Evolutionary conservation across 2,888 invertebrate genomes (phyloP), one percentile per base, ranked within the genome.

Genomic region (Nephrotoma appendiculata): DNA sequence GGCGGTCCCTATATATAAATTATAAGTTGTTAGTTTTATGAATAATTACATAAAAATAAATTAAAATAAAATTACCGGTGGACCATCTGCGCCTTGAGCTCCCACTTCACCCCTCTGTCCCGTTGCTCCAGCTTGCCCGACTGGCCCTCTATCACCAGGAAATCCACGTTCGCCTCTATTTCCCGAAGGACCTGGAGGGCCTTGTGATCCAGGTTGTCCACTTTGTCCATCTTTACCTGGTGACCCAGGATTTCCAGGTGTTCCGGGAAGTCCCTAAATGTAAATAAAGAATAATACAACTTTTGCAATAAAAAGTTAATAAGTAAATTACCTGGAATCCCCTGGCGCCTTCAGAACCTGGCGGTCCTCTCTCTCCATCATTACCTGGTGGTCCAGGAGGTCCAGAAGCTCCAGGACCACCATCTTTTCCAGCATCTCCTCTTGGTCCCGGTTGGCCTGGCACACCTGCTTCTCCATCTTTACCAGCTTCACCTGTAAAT

Each of bases 201-300:
- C 95, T 1, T 92, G 91, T 0, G 93, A 93, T 0, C 96, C 96
- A 86, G 95, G 94, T 11, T 94, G 90, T 0, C 96, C 96, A 1
- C 93, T 91, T 89, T 95, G 95, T 2, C 97, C 97, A 90, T 97
- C 96, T 91, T 96, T 96, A n/a, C 96, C 96, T 0, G 95, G 93
- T 6, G 93, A 90, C 0, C 97, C 97, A 2, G 95, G 94, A 89
- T 93, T 93, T 1, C 96, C 96, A 45, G 95, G 93, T 52, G 94
- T 90, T 87, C 96, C 96, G 19, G 96, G 96, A 89, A 96, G 93
- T 71, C 95, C 95, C 94, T 95, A 87, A 4, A 89, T 87, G 87
- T 87, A 57, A 48, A 45, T 86, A 85, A 85, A 31, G 15, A n/a
- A 11, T 44, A 57, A 85, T 5, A 44, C 7, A 42, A 11, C 45